Evolutionary conservation across 2,888 invertebrate species (phyloP), one percentile per base, ranked within the genome.

Genomic region (Oxystoma pomonae): DNA sequence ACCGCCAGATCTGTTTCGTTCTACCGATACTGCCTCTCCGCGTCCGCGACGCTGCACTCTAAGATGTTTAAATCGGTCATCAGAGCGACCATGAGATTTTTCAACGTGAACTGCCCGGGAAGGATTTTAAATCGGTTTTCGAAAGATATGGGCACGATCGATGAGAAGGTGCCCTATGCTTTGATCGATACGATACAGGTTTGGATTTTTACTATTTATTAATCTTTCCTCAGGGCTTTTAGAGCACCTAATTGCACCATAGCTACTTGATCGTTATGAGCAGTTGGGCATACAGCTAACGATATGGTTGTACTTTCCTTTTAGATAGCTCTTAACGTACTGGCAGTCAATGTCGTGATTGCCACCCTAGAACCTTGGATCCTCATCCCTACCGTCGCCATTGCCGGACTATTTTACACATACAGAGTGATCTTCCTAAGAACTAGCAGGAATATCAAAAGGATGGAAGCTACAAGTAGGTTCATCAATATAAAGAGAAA

Each of bases 341-440:
- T 90, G 16, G 92, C 91, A 7, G 86, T 93, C 17, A 82, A 90
- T 16, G 81, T 89, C 0, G 87, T 94, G 19, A 87, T 92, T 0
- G 87, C 87, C 2, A 74, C 88, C 1, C 86, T 91, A 5, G 92
- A 91, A 79, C 86, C 86, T 71, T 87, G 87, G 85, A 80, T 90
- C 1, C 69, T 90, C 59, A 73, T 90, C 20, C 88, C 90, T 0
- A 89, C 90, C 0, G 78, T 84, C 0, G 75, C 87, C 1, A 85
- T 94, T 9, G 84, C 86, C 0, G 65, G 85, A 0, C 71, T 90
- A 12, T 90, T 94, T 75, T 86, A 86, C 67, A 76, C 85, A 5
- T 78, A 92, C 20, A 79, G 93, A 55, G 80, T 82, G 1, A 83
- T 90, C 68, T 94, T 91, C 79, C 81, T 94, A 19, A 77, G 83